These are phyloP conservation scores for Sorex araneus DNA, from an alignment of 2,113 vertebrate genomes.

Conservation along the genomic window DNA sequence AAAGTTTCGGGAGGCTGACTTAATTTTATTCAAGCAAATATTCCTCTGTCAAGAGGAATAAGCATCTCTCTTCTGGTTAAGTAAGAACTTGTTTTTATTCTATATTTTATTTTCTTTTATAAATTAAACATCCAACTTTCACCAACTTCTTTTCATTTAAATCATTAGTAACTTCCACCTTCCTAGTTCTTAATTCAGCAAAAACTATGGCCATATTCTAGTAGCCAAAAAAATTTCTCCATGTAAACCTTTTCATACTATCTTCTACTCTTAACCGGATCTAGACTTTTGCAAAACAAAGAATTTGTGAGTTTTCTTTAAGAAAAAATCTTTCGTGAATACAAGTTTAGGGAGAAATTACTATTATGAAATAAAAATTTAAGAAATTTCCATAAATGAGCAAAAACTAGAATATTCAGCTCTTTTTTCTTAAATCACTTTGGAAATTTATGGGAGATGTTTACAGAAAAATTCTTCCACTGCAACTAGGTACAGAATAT, in stretches of 20 bases:
- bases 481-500: neutral
- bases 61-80: neutral
- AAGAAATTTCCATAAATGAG: neutral
- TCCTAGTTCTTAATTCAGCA: constrained; percentile 20
- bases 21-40: neutral
- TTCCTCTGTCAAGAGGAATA: neutral
- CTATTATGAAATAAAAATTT: neutral
- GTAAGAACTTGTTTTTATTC: constrained; percentile 7
- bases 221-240: neutral
- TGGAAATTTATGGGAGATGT: neutral
- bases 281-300: neutral
- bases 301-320: neutral
- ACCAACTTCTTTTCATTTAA: neutral
- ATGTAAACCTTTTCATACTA: neutral
- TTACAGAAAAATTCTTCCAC: neutral
- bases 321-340: neutral
- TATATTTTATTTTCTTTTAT: neutral
- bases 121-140: constrained; percentile 14
- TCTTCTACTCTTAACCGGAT: neutral
- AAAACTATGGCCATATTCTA: neutral
- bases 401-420: neutral
- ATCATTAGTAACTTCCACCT: neutral
- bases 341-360: neutral
- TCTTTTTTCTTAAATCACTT: constrained; percentile 22
- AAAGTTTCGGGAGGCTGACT: neutral